Evolutionary conservation across 2,888 invertebrate species (phyloP).

Genomic region (Acrocera orbiculus): DNA sequence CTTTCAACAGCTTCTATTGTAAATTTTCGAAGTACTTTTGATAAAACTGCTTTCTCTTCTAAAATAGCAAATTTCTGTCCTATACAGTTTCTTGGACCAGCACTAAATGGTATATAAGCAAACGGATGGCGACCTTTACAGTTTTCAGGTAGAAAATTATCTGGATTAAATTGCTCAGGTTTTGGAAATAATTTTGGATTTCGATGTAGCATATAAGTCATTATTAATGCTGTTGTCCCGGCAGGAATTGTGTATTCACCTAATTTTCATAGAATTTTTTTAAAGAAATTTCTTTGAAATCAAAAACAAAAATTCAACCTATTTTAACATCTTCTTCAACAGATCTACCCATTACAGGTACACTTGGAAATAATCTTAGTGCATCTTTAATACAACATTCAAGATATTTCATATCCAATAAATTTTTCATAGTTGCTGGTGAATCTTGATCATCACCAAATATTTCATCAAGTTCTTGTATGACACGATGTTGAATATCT

Average conservation of each 20-base stretch:
- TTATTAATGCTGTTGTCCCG: slow-evolving; percentile 38
- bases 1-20: slow-evolving; percentile 37
- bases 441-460: slow-evolving; percentile 31
- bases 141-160: slow-evolving; percentile 50
- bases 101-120: slow-evolving; percentile 51
- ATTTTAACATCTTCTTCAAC: slow-evolving; percentile 38
- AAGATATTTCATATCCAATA: slow-evolving; percentile 46
- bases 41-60: slow-evolving; percentile 39
- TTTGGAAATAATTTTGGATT: slow-evolving; percentile 45
- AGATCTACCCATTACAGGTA: slow-evolving; percentile 43
- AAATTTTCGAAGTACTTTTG: slow-evolving; percentile 38
- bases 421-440: slow-evolving; percentile 36
- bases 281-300: not conserved
- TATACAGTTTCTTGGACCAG: slow-evolving; percentile 42
- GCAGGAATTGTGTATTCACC: slow-evolving; percentile 28
- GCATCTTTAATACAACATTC: slow-evolving; percentile 55
- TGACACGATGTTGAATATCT: slow-evolving; percentile 30
- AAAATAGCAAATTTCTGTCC: slow-evolving; percentile 41
- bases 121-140: slow-evolving; percentile 41
- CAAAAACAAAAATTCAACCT: slow-evolving; percentile 25
- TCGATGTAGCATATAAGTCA: slow-evolving; percentile 47
- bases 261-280: slow-evolving; percentile 9
- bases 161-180: slow-evolving; percentile 50
- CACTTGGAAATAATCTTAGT: slow-evolving; percentile 46
- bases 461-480: slow-evolving; percentile 34